Base-by-base conservation (phyloP, 2,113 vertebrate species). In the Ursus arctos region DNA sequence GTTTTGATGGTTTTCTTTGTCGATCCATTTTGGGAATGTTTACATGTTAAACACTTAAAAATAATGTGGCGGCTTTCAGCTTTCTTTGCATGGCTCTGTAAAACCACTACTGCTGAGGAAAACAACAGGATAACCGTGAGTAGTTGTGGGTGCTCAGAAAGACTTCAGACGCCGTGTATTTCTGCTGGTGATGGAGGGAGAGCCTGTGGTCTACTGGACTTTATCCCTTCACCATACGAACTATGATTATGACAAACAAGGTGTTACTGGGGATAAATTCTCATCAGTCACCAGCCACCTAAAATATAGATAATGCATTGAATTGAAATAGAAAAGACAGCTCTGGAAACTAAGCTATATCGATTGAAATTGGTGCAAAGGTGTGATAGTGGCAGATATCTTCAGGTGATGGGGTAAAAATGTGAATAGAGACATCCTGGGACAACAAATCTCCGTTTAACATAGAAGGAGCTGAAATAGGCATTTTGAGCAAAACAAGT, bases 401-500 rank as follows among this genome's bases (percentile, higher is more conserved):
- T 96, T 84, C 55, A 85, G 65, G 63, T 77, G 19, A 21, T 71
- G 7, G 2, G 36, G 10, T 16, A 3, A 72, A 83, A 51, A 88
- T 36, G 19, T 36, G 16, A 96, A 36, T 51, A 74, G 31, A 91
- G 49, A 88, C 19, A 77, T 4, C 55, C 33, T 63, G 71, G 51
- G 22, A 43, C 53, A 72, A 72, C 72, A 86, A 77, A 91, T 96
- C 82, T 74, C 89, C 63, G 15, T 15, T 74, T 67, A 74, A 31
- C 53, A 85, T 51, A 65, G 95, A 81, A 19, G 43, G 49, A 95
- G 33, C 7, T 49, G 19, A 79, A 63, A 71, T 84, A 31, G 24
- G 36, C 53, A 69, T 94, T 95, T 85, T 94, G 90, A 92, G 55
- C 89, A 97, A 94, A 93, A 81, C 19, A 94, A 88, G 51, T 40